A percentile compares a stretch with the other conserved stretches of the same genome.
phyloP scores from a whole-genome alignment of 2,888 invertebrate genomes.

The Drosophila niveifrons region DNA sequence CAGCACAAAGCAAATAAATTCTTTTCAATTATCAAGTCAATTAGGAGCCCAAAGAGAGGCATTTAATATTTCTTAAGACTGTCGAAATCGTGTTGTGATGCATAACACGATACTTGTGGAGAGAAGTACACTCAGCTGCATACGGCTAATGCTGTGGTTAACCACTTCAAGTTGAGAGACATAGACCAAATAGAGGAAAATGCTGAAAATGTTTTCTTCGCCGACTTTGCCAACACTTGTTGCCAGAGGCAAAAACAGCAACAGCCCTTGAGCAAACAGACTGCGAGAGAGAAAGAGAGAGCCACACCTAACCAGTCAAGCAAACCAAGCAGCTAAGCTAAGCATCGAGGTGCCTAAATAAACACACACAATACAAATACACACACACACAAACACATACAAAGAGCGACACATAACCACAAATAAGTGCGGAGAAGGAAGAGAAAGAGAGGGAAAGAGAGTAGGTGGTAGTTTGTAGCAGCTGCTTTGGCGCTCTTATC shows the following conservation, averaged over 20 bases:
- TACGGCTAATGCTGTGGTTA: conserved; percentile 22
- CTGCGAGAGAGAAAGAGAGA: not conserved
- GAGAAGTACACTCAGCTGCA: conserved; percentile 11
- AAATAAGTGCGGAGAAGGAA: conserved; percentile 11
- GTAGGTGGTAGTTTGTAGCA: conserved; percentile 15
- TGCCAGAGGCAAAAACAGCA: conserved; percentile 48
- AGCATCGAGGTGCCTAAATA: conserved; percentile 60
- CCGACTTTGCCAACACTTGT: conserved; percentile 57
- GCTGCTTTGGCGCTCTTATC: conserved; percentile 37
- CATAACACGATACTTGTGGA: too few species aligned
- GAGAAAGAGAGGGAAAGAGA: not conserved
- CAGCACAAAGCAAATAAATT: too few species aligned
- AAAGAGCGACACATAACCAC: conserved; percentile 3
- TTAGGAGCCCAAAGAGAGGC: not conserved
- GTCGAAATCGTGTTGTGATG: conserved; percentile 3
- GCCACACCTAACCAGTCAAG: conserved; percentile 57
- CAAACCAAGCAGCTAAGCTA: conserved; percentile 44
- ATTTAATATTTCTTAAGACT: not conserved
- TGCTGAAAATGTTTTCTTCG: conserved; percentile 19
- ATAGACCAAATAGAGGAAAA: conserved; percentile 7
- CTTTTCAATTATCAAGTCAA: not conserved
- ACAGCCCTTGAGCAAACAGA: conserved; percentile 41
- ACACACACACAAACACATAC: conserved; percentile 11
- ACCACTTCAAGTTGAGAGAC: conserved; percentile 14
- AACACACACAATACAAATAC: conserved; percentile 39